Evolutionary conservation across 2,888 invertebrate species (phyloP).

Genomic region (Aspidapion aeneum): DNA sequence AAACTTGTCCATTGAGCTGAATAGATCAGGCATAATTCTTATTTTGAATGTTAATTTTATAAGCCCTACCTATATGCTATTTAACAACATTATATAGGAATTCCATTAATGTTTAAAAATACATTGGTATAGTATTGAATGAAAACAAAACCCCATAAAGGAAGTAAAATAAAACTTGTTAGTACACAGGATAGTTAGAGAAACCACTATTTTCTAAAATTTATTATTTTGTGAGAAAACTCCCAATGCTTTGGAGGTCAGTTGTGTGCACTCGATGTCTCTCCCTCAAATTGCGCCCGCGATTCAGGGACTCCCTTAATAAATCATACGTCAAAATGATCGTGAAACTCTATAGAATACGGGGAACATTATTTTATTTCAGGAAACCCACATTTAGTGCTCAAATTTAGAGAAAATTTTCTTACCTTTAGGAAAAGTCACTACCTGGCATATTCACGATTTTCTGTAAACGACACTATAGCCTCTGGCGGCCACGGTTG

Average conservation of each 20-base stretch:
- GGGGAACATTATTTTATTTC: not conserved
- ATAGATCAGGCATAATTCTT: too few relatives aligned
- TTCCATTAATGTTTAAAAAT: too few relatives aligned
- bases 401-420: not conserved
- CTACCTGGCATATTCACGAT: not conserved
- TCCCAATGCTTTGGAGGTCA: not conserved
- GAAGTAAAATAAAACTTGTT: too few relatives aligned
- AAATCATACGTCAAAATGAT: not conserved
- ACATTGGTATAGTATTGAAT: too few relatives aligned
- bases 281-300: not conserved
- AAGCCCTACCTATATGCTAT: too few relatives aligned
- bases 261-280: not conserved
- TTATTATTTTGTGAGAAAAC: too few relatives aligned
- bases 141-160: too few relatives aligned
- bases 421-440: not conserved
- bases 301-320: not conserved
- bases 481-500: not conserved
- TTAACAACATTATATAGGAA: too few relatives aligned
- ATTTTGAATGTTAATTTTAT: too few relatives aligned
- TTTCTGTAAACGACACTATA: not conserved
- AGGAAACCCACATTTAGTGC: not conserved
- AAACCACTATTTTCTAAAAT: too few relatives aligned
- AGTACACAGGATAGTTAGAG: too few relatives aligned
- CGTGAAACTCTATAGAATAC: not conserved
- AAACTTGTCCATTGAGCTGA: too few relatives aligned